Evolutionary conservation across 2,888 invertebrate genomes (phyloP).

Genomic region (Eretmocerus hayati): DNA sequence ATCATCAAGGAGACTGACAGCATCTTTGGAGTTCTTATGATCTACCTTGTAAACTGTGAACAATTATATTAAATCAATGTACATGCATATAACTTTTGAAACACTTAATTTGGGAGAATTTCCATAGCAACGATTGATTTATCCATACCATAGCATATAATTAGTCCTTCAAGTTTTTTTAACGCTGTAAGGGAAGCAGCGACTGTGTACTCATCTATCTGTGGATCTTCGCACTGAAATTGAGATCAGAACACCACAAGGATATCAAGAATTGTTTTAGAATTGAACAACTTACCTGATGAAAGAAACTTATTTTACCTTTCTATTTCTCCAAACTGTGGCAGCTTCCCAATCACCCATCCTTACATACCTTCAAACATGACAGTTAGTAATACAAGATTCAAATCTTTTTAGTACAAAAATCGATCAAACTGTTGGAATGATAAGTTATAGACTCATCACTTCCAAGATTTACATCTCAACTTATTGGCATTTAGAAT

Average conservation of each 20-base stretch:
- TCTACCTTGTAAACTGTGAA: constrained; percentile 34
- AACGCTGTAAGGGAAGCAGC: constrained; percentile 48
- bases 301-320: constrained; percentile 28
- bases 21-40: constrained; percentile 28
- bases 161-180: constrained; percentile 53
- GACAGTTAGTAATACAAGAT: background rate
- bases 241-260: no score
- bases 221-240: background rate
- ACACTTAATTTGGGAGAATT: background rate
- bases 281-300: background rate
- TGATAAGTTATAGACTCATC: no score
- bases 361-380: constrained; percentile 49
- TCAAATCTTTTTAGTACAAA: background rate
- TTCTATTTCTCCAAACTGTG: constrained; percentile 51
- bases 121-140: no score
- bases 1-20: constrained; percentile 31
- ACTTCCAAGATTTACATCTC: no score
- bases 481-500: no score
- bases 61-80: background rate
- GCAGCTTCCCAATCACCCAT: constrained; percentile 55
- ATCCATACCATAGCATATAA: constrained; percentile 49
- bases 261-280: no score
- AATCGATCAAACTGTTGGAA: no score
- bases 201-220: constrained; percentile 32
- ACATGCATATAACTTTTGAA: background rate